Evolutionary conservation across 2,113 vertebrate genomes (phyloP), one percentile per base, ranked within the genome.

Genomic region (Calidris pygmaea): DNA sequence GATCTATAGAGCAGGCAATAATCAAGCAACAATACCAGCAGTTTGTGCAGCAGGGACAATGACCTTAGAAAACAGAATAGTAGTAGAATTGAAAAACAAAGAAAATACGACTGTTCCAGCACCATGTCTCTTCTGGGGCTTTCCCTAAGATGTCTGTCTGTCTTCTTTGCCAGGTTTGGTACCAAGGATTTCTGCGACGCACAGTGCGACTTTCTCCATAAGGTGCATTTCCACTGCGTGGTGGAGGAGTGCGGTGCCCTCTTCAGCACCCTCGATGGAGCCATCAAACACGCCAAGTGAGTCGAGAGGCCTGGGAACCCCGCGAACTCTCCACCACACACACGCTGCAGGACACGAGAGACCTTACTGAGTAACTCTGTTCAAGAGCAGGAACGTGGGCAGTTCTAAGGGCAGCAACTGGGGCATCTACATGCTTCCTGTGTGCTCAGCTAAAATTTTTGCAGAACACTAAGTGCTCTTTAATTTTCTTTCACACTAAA

Each of bases 251-350:
- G 99, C 0, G 99, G 99, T 0, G 99, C 99, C 2, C 99, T 99
- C 73, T 99, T 99, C 98, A 99, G 99, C 98, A 99, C 99, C 34
- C 97, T 99, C 98, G 99, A 99, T 60, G 99, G 99, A 89, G 99
- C 99, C 96, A 98, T 99, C 97, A 99, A 99, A 96, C 99, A 99
- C 3, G 99, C 99, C 90, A 99, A 99, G 99, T 99, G 96, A 98
- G 99, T 96, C 35, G 52, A 37, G 80, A 30, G 48, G 7, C 35
- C 11, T 26, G 55, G 71, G 63, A 39, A 29, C 21, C 29, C 29
- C 18, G 50, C 3, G 70, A 11, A 6, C 48, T n/a, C 78, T 39
- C 71, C 20, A 3, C 74, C 76, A 0, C 37, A 14, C 1, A 2
- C 85, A 23, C 23, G 2, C 24, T 47, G 1, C 45, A 47, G 78